Evolutionary conservation across 2,113 vertebrate genomes (phyloP), one percentile per base, ranked within the genome.

Genomic region (Eolophus roseicapilla): DNA sequence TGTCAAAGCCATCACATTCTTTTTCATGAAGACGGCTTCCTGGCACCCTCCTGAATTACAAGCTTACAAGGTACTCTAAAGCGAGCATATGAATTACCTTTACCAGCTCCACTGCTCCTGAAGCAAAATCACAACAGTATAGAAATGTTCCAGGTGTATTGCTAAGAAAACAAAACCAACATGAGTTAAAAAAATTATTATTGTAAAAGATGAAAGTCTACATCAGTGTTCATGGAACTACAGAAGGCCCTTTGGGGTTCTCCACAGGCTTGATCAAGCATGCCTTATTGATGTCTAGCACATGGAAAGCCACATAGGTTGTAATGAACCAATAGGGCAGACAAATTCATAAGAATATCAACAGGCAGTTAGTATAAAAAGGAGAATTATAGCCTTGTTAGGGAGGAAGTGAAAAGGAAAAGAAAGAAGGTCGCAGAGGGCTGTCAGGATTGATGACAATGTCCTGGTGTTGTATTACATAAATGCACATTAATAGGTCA

Each of bases 41-140:
- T 88, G 81, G 75, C 87, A 94, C 82, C 92, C 94, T 96, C 92
- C 94, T 93, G 94, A 96, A 97, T 96, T 90, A 97, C 75, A 95
- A 44, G 65, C 59, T 95, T 86, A 68, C 21, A 82, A 84, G 59
- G 68, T 87, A 62, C 87, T 94, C 82, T 62, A 84, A 95, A 97
- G 90, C 12, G 1, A 96, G 77, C 17, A 69, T 29, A 86, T 91
- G 60, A 87, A 94, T 97, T 98, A 99, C 99, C 98, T 98, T 99
- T 65, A 99, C 97, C 82, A 99, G 97, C 86, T 98, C 98, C 95
- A 99, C 97, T 41, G 99, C 99, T 96, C 89, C 96, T 75, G 98
- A 96, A 78, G 99, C 99, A 97, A 99, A 99, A 98, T 99, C 99
- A 98, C 99, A 99, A 92, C 99, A 99, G 97, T 99, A 99, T 9